Evolutionary conservation across 2,888 invertebrate genomes (phyloP), one percentile per base, ranked within the genome.

Genomic region (Agrochola lota): DNA sequence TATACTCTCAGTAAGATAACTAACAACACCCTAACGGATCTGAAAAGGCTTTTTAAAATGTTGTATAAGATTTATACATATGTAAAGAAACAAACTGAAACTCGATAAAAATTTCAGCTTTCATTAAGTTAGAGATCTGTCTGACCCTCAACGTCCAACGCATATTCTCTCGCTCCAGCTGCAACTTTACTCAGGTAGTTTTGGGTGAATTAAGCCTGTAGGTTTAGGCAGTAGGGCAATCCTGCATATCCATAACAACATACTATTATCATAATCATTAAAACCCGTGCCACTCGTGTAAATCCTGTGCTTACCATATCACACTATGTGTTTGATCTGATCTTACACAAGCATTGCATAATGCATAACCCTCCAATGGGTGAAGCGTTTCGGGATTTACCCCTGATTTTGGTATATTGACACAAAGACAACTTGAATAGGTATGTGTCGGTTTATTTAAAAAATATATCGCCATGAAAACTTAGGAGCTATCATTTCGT

Each of bases 221-320:
- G 30, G 49, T 30, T 49, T 15, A 68, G 15, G 15, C 30, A 2
- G 23, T 15, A 30, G 23, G 23, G 49, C 23, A 23, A 30, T 67
- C 20, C 20, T 12, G 7, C 46, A 46, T 67, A 52, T 43, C n/a
- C 8, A 43, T 78, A 76, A 30, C 49, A 63, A 12, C 5, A 23
- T 30, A 43, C 57, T 7, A 49, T 69, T 70, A 77, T n/a, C 20
- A 64, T 40, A 4, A 30, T 20, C 69, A 43, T 77, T 30, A 64
- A 17, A 46, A 35, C 46, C 17, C 35, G 9, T 57, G 57, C 63
- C 75, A 64, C 57, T 17, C 23, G 12, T 64, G 26, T 74, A 49
- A 57, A 8, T 46, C 57, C 35, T 20, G n/a, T 35, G 35, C 26
- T 57, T 57, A 64, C 23, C 57, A 57, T n/a, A n/a, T 64, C 64